phyloP scores from a whole-genome alignment of 2,113 vertebrate species.

The Apus apus region DNA sequence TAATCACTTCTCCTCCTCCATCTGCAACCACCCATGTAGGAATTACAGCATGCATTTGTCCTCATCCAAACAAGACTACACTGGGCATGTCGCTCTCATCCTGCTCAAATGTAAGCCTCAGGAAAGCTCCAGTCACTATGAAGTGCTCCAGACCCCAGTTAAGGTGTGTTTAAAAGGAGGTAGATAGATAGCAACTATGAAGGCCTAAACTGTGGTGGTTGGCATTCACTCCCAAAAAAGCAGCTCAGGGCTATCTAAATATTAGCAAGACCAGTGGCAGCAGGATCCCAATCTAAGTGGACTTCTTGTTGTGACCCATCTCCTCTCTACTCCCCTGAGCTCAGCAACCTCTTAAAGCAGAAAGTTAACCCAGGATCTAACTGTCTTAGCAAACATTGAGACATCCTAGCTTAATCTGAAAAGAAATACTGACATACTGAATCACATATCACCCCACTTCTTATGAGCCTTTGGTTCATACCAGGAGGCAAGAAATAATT shows the following conservation, averaged over 20 bases:
- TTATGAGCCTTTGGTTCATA: neutral
- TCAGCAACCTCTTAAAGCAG: neutral
- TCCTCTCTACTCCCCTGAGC: neutral
- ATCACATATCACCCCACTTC: neutral
- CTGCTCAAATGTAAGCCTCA: neutral
- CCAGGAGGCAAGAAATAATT: neutral
- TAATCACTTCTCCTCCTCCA: neutral
- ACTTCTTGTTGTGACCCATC: neutral
- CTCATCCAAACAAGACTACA: neutral
- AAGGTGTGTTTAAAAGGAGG: neutral
- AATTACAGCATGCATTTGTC: neutral
- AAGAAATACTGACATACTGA: neutral
- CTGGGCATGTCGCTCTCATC: neutral
- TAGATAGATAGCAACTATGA: neutral
- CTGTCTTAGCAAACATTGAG: neutral
- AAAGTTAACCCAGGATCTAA: neutral
- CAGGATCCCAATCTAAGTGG: neutral
- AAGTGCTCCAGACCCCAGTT: neutral
- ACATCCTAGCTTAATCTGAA: neutral
- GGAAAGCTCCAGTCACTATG: neutral
- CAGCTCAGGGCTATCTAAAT: neutral
- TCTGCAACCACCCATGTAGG: neutral
- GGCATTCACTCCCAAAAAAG: neutral
- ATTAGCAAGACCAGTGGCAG: neutral
- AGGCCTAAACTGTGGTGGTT: neutral